These are phyloP conservation scores for Ageneiosus marmoratus DNA, from an alignment of 2,113 vertebrate genomes.

Conservation along the genomic window DNA sequence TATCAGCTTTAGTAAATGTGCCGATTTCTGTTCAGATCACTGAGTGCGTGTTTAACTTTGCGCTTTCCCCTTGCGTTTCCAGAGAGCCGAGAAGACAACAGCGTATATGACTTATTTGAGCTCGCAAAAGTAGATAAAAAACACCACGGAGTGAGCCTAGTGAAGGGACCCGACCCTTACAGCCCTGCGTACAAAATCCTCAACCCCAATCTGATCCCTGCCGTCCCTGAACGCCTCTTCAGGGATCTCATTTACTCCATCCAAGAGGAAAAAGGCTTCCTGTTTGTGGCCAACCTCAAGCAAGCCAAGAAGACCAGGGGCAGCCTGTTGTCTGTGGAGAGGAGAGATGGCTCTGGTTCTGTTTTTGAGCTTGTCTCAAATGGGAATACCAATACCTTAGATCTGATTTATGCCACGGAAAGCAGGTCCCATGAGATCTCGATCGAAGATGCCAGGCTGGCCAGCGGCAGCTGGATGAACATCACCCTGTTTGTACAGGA, in stretches of 20 bases:
- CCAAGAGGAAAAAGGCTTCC: conserved; percentile 88
- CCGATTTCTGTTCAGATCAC: not conserved
- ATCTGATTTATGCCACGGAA: conserved; percentile 81
- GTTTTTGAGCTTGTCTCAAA: conserved; percentile 93
- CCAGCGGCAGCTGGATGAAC: conserved; percentile 91
- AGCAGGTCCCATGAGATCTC: conserved; percentile 85
- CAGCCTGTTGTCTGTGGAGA: conserved; percentile 85
- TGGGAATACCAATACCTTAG: conserved; percentile 87
- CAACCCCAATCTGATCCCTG: conserved; percentile 86
- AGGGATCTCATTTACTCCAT: conserved; percentile 92
- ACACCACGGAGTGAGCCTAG: conserved; percentile 81
- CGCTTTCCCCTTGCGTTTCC: conserved; percentile 46
- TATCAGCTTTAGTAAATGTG: not conserved
- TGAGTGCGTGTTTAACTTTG: not conserved
- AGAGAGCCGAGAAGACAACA: conserved; percentile 88
- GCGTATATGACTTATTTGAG: conserved; percentile 92
- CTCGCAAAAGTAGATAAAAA: conserved; percentile 75
- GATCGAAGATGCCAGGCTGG: conserved; percentile 86
- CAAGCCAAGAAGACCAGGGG: conserved; percentile 87
- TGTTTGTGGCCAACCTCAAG: conserved; percentile 88
- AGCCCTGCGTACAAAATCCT: conserved; percentile 93
- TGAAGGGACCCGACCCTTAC: conserved; percentile 86
- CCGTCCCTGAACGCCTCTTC: conserved; percentile 84
- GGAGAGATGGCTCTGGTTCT: conserved; percentile 82
- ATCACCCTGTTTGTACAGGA: conserved; percentile 95